Evolutionary conservation across 2,113 vertebrate species (phyloP), one percentile per base, ranked within the genome.

Genomic region (Strigops habroptila): DNA sequence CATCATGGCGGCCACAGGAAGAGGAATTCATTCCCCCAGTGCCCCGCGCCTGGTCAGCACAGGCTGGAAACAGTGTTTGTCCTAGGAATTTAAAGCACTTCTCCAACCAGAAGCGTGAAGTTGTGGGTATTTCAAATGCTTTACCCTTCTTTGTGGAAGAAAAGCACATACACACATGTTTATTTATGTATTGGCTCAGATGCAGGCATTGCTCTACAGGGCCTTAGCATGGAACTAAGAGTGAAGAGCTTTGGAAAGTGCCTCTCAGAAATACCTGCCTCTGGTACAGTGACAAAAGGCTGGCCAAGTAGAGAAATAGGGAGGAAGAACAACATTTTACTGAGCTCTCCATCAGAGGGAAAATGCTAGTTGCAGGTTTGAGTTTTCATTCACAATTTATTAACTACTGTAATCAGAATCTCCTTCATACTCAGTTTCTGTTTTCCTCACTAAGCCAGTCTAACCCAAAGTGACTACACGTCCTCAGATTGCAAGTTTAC

Each of bases 11-110:
- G 35, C 1, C 3, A 27, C 0, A 1, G 18, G 28, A 60, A 37
- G 19, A 28, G 23, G 48, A 75, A 12, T 33, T 18, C 3, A 2
- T 51, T 49, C 8, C 9, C 28, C 10, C 17, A 4, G 18, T 1
- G 1, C 30, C 12, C 18, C 1, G 3, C 22, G 79, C n/a, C 41
- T 0, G 0, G 14, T 53, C 83, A 28, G 37, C 2, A 10, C 30
- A 8, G 22, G n/a, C 48, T n/a, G 22, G 69, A 48, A 82, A 48
- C 43, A 6, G 43, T 30, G 30, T 28, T 53, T n/a, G 53, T 31
- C 55, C n/a, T 16, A 24, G 55, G 62, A 65, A 49, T 53, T 27
- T 30, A 78, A 86, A 75, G 41, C 18, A 11, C 0, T 0, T 33
- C 76, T 77, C 71, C 53, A 44, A 82, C 51, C 10, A 49, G n/a